phyloP scores from a whole-genome alignment of 2,888 invertebrate genomes.

The Meandrusa payeni region DNA sequence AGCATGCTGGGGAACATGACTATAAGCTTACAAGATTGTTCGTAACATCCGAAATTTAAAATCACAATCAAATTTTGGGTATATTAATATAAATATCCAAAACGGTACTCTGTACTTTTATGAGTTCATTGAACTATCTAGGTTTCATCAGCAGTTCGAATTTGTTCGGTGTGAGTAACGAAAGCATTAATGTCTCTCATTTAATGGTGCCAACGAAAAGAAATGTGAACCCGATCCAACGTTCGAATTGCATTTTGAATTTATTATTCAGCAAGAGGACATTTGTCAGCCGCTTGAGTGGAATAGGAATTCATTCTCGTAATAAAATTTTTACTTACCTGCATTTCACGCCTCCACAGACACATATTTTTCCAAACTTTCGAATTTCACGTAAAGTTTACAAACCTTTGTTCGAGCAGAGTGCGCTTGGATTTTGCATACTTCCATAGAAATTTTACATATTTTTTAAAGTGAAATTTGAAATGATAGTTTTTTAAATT shows the following conservation, averaged over 20 bases:
- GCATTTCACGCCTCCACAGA: slow-evolving; percentile 23
- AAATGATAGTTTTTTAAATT: slow-evolving; percentile 4
- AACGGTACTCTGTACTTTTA: too few species aligned
- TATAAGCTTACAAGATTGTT: too few species aligned
- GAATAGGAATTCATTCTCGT: slow-evolving; percentile 25
- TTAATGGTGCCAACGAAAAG: slow-evolving; percentile 21
- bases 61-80: too few species aligned
- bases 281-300: slow-evolving; percentile 26
- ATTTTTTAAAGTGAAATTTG: slow-evolving; percentile 4
- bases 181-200: slow-evolving; percentile 20
- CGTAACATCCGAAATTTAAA: too few species aligned
- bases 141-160: slow-evolving; percentile 7
- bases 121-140: slow-evolving; percentile 8
- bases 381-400: slow-evolving; percentile 18
- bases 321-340: slow-evolving; percentile 27
- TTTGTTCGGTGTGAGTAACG: slow-evolving; percentile 9
- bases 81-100: too few species aligned
- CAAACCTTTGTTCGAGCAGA: slow-evolving; percentile 9
- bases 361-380: slow-evolving; percentile 21
- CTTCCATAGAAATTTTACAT: background rate
- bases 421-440: slow-evolving; percentile 15
- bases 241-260: slow-evolving; percentile 25
- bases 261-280: slow-evolving; percentile 24
- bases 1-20: too few species aligned
- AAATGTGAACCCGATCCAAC: slow-evolving; percentile 22